Evolutionary conservation across 2,888 invertebrate genomes (phyloP).

Genomic region (Hemistola chrysoprasaria): DNA sequence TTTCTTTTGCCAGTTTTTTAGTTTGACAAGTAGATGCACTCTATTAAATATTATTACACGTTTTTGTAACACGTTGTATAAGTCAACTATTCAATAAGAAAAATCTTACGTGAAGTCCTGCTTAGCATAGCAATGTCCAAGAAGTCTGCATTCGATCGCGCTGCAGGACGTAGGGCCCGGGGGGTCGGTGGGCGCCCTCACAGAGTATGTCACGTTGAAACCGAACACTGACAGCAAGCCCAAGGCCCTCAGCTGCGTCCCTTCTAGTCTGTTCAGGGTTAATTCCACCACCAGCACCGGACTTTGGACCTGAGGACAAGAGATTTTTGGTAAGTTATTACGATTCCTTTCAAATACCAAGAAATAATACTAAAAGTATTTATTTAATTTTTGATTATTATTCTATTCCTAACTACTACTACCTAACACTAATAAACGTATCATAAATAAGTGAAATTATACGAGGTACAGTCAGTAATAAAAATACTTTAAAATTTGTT

Average conservation of each 20-base stretch:
- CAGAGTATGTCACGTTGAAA: constrained; percentile 96
- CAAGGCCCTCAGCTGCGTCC: constrained; percentile 91
- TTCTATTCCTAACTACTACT: too few relatives aligned
- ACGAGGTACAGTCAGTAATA: too few relatives aligned
- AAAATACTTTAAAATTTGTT: too few relatives aligned
- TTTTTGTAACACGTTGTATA: too few relatives aligned
- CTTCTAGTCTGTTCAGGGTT: constrained; percentile 86
- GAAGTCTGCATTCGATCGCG: constrained; percentile 90
- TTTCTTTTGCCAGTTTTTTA: too few relatives aligned
- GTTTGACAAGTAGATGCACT: too few relatives aligned
- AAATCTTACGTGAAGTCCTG: constrained; percentile 87
- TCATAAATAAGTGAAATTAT: too few relatives aligned
- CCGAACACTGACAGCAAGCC: constrained; percentile 93
- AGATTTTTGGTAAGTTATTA: background rate
- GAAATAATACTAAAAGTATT: too few relatives aligned
- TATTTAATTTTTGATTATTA: too few relatives aligned
- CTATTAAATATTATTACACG: too few relatives aligned
- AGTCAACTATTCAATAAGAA: background rate
- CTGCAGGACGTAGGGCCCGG: constrained; percentile 85
- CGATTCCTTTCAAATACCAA: too few relatives aligned
- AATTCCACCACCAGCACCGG: constrained; percentile 92
- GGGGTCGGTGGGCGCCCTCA: constrained; percentile 75
- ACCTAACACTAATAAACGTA: too few relatives aligned
- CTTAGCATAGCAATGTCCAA: constrained; percentile 91
- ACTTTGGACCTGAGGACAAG: constrained; percentile 76